Base-by-base conservation (phyloP, 2,113 vertebrate species). In the Megatriorchis doriae region DNA sequence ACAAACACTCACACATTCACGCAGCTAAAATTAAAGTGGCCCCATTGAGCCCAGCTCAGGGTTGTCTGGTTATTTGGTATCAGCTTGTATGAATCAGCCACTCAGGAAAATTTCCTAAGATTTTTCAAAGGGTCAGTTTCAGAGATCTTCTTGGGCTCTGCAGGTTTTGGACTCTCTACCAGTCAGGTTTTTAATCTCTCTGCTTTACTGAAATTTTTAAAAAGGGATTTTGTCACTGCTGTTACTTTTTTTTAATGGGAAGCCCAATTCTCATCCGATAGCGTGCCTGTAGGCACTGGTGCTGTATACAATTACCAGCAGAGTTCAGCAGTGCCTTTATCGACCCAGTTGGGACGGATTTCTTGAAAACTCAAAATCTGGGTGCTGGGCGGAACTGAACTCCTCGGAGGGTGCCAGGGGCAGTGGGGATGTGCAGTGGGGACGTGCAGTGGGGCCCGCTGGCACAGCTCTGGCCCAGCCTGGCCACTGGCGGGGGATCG, bases 401-500 rank as follows among this genome's bases (percentile, higher is more conserved):
- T 7, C 36, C 73, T 43, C 3, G 2, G 42, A n/a, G 25, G 62
- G 71, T 25, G 29, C 40, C 5, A 0, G 1, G n/a, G 48, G 25
- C 14, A 13, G 65, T 40, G n/a, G 47, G 55, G 26, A 40, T 40
- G 40, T 40, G 40, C 40, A 40, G 40, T 40, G 25, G 29, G 38
- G 85, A 43, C 21, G n/a, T 1, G 10, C 45, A 19, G 23, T 1
- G n/a, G 47, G 55, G 26, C 11, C 29, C 32, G 6, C 47, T 13
- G 5, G 52, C 52, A 40, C 22, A 17, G 62, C 68, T 8, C 19
- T 2, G 16, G 42, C 53, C 22, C 50, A n/a, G 62, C 65, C 14
- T 4, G 0, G 27, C 32, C 22, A 7, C 32, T 3, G 1, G 23
- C 29, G 7, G 23, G 29, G 40, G 18, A 1, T 3, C 6, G 15